A percentile compares a stretch with the other conserved stretches of the same genome.
These are phyloP conservation scores for Aleiodes sp. DNA, from an alignment of 1,140 invertebrate genomes.

Conservation along the genomic window DNA sequence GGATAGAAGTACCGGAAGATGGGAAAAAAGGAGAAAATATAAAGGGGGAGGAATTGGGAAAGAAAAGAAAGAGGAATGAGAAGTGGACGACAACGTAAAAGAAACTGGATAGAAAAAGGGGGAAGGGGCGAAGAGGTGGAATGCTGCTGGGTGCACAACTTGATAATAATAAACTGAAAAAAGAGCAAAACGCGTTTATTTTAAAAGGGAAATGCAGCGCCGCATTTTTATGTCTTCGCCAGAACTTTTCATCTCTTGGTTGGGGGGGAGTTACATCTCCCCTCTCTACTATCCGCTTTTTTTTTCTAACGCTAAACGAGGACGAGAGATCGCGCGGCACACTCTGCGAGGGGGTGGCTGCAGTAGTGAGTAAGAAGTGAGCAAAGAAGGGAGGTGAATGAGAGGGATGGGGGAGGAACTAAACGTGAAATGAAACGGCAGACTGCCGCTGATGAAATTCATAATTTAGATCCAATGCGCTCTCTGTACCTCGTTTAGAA, in stretches of 20 bases:
- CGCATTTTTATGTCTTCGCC: slow-evolving; percentile 67
- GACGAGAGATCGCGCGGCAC: slow-evolving; percentile 18
- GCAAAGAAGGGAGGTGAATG: slow-evolving; percentile 24
- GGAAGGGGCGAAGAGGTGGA: not conserved
- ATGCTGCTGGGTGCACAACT: slow-evolving; percentile 48
- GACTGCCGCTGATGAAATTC: slow-evolving; percentile 67
- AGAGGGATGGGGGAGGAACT: slow-evolving; percentile 40
- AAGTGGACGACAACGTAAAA: slow-evolving; percentile 7
- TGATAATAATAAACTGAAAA: slow-evolving; percentile 68
- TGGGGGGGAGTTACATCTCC: too few species aligned
- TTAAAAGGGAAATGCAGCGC: slow-evolving; percentile 66
- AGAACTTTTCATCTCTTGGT: slow-evolving; percentile 65
- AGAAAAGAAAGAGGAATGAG: slow-evolving; percentile 21
- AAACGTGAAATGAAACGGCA: slow-evolving; percentile 66
- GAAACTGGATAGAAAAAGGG: not conserved
- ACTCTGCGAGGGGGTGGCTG: slow-evolving; percentile 30
- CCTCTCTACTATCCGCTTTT: slow-evolving; percentile 18
- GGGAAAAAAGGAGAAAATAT: slow-evolving; percentile 15
- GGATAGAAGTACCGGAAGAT: slow-evolving; percentile 24
- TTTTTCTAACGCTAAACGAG: slow-evolving; percentile 28
- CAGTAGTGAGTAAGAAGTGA: slow-evolving; percentile 18
- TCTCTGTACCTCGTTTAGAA: slow-evolving; percentile 66
- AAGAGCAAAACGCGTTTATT: slow-evolving; percentile 62
- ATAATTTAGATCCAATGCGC: slow-evolving; percentile 68
- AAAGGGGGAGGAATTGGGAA: slow-evolving; percentile 11